Conservation (phyloP, 2,797 vertebrate genomes). For the Trichosurus vulpecula region DNA sequence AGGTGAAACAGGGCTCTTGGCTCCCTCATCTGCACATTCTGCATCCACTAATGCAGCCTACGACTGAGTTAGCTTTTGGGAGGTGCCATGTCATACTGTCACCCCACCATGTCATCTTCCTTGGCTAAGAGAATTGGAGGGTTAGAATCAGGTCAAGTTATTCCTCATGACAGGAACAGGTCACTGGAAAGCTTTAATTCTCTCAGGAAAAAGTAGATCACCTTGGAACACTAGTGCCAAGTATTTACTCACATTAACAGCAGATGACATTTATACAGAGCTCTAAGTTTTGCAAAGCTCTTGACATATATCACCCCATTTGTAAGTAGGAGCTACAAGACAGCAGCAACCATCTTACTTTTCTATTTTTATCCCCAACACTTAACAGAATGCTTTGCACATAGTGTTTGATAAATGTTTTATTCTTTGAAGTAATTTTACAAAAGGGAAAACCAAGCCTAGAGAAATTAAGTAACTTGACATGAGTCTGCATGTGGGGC, state of each 20-base stretch:
- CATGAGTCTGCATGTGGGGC: background rate
- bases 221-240: constrained; percentile 17
- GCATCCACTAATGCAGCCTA: background rate
- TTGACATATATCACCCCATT: constrained; percentile 55
- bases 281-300: constrained; percentile 32
- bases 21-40: background rate
- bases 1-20: background rate
- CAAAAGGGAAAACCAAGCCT: background rate
- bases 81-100: background rate
- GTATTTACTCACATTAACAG: background rate
- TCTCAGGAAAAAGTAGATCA: constrained; percentile 73
- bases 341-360: background rate
- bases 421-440: background rate
- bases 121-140: constrained; percentile 56
- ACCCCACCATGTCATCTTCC: constrained; percentile 17
- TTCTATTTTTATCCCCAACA: background rate
- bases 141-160: constrained; percentile 74
- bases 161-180: constrained; percentile 48
- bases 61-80: background rate
- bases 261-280: background rate
- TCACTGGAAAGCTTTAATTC: constrained; percentile 64
- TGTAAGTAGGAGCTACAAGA: constrained; percentile 38
- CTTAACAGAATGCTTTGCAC: constrained; percentile 11
- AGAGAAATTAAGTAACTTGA: background rate
- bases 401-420: background rate